Evolutionary conservation across 37 sponge, comb jelly and placozoan species (phyloP).

Genomic region (Dysidea cf. avara): DNA sequence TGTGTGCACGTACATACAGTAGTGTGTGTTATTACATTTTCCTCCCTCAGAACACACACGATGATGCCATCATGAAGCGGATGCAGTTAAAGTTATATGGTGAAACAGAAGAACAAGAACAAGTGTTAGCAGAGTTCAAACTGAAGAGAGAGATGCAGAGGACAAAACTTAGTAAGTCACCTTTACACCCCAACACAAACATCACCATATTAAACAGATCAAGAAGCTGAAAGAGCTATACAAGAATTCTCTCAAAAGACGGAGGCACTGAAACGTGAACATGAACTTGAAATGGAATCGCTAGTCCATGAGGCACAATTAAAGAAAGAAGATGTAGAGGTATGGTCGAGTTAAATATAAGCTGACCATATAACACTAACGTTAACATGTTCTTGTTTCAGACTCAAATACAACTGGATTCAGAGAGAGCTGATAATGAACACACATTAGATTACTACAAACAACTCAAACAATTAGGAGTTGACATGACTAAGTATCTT

Average conservation of each 20-base stretch:
- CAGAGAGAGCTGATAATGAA: slow-evolving; percentile 55
- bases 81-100: slow-evolving; percentile 55
- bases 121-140: slow-evolving; percentile 52
- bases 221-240: slow-evolving; percentile 34
- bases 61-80: slow-evolving; percentile 66
- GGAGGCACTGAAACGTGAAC: slow-evolving; percentile 37
- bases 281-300: slow-evolving; percentile 26
- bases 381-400: slow-evolving; percentile 12
- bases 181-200: background rate
- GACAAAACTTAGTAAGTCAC: slow-evolving; percentile 69
- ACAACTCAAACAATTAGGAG: slow-evolving; percentile 47
- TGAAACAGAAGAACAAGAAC: slow-evolving; percentile 64
- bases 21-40: background rate
- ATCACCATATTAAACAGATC: slow-evolving; percentile 33
- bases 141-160: slow-evolving; percentile 77
- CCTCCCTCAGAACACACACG: slow-evolving; percentile 51
- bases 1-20: background rate
- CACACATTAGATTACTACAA: slow-evolving; percentile 13
- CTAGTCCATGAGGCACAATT: slow-evolving; percentile 20
- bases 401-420: slow-evolving; percentile 27
- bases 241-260: slow-evolving; percentile 56
- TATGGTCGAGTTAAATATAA: too few species aligned
- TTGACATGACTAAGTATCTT: slow-evolving; percentile 73
- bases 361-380: background rate
- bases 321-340: slow-evolving; percentile 43